A percentile compares a stretch with the other conserved stretches of the same genome.
Evolutionary conservation across 2,888 invertebrate species (phyloP).

Genomic region (Diploptera punctata): DNA sequence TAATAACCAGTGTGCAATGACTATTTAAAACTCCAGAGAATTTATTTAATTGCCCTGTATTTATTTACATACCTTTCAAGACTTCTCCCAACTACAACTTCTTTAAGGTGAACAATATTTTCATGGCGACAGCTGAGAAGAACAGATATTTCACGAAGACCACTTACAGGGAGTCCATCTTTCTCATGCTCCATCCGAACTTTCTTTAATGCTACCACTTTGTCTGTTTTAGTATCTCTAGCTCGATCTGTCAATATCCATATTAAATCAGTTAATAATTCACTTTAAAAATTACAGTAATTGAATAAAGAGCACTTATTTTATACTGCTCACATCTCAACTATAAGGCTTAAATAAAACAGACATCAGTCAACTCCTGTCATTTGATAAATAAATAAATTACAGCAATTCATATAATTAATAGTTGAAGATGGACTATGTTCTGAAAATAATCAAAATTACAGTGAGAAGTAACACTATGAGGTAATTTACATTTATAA

Average conservation of each 20-base stretch:
- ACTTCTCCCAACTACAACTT: conserved; percentile 94
- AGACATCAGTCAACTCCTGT: too few species aligned
- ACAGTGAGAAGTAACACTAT: too few species aligned
- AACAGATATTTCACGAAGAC: conserved; percentile 93
- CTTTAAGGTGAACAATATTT: conserved; percentile 92
- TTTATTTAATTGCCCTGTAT: background rate
- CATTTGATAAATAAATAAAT: too few species aligned
- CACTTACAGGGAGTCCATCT: conserved; percentile 93
- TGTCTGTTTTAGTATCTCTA: conserved; percentile 83
- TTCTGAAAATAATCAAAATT: too few species aligned
- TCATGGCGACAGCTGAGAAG: conserved; percentile 90
- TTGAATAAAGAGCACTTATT: too few species aligned
- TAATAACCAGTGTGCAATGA: background rate
- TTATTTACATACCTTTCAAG: conserved; percentile 83
- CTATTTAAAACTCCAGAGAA: background rate
- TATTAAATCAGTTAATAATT: too few species aligned
- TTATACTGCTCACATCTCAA: too few species aligned
- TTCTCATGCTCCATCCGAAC: conserved; percentile 95
- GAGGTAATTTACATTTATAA: too few species aligned
- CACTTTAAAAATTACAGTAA: too few species aligned
- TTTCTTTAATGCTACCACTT: conserved; percentile 95
- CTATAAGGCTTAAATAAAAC: too few species aligned
- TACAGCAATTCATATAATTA: too few species aligned
- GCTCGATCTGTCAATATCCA: conserved; percentile 95
- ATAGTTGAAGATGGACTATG: too few species aligned